A percentile compares a stretch with the other conserved stretches of the same genome.
Evolutionary conservation across 92 coral and sea anemone genomes (phyloP).

Genomic region (Actinernus sp.): DNA sequence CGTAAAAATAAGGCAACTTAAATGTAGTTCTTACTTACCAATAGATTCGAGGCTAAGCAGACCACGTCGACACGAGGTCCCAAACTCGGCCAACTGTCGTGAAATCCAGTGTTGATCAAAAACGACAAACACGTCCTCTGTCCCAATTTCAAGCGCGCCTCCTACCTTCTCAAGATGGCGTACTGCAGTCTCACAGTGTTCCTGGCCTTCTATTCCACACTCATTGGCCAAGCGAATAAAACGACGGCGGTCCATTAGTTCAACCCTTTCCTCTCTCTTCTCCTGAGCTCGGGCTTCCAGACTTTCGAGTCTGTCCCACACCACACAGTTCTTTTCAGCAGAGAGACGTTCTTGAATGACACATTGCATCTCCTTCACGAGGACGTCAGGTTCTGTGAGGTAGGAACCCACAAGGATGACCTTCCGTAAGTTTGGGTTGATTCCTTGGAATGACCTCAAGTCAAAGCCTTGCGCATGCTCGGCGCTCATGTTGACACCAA

Average conservation of each 20-base stretch:
- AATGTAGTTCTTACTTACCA: constrained; percentile 34
- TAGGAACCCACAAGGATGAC: constrained; percentile 49
- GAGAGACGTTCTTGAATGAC: constrained; percentile 13
- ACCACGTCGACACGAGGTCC: constrained; percentile 41
- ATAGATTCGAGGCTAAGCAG: constrained; percentile 18
- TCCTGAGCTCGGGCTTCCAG: constrained; percentile 21
- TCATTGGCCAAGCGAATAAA: constrained; percentile 63
- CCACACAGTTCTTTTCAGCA: background rate
- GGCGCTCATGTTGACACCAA: constrained; percentile 50
- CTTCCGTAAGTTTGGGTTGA: constrained; percentile 54
- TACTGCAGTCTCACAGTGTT: constrained; percentile 24
- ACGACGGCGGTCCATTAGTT: constrained; percentile 12
- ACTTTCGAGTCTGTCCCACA: constrained; percentile 29
- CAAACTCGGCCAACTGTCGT: constrained; percentile 43
- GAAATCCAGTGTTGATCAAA: constrained; percentile 52
- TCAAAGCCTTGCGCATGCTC: constrained; percentile 52
- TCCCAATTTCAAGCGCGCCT: constrained; percentile 38
- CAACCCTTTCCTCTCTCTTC: constrained; percentile 12
- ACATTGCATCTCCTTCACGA: constrained; percentile 17
- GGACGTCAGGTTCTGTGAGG: constrained; percentile 12
- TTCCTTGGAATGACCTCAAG: constrained; percentile 57
- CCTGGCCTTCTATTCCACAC: constrained; percentile 64
- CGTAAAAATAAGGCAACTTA: background rate
- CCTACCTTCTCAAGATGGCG: constrained; percentile 58
- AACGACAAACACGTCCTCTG: constrained; percentile 38